These are phyloP conservation scores for Capitulum mitella DNA, from an alignment of 2,888 invertebrate species.

Conservation along the genomic window DNA sequence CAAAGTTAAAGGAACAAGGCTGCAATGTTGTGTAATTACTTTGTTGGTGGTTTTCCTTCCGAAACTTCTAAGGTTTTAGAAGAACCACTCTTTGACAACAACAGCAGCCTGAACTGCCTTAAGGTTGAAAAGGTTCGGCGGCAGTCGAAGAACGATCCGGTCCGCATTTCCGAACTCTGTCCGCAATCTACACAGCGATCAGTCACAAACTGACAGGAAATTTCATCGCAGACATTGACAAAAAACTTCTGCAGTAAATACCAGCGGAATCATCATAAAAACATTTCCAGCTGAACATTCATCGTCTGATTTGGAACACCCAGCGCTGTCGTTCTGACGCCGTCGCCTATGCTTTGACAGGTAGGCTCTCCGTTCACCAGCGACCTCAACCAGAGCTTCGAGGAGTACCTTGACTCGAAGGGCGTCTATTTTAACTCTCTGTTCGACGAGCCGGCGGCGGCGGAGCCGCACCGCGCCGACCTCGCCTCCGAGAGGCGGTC, in stretches of 20 bases:
- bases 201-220: background rate
- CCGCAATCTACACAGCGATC: background rate
- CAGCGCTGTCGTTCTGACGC: no score
- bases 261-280: no score
- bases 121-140: no score
- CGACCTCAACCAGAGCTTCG: constrained; percentile 61
- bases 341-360: constrained; percentile 82
- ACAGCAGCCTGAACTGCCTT: no score
- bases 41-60: no score
- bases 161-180: no score
- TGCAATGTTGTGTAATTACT: no score
- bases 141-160: no score
- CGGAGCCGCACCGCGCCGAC: background rate
- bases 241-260: no score
- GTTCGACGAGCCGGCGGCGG: background rate
- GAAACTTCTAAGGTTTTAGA: no score
- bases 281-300: constrained; percentile 61
- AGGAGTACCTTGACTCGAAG: background rate
- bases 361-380: constrained; percentile 72
- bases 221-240: constrained; percentile 57
- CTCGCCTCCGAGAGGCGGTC: background rate
- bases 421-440: background rate
- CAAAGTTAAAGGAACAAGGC: no score
- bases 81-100: no score
- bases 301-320: constrained; percentile 70